phyloP scores from a whole-genome alignment of 2,888 invertebrate species.

The Dasypolia templi region DNA sequence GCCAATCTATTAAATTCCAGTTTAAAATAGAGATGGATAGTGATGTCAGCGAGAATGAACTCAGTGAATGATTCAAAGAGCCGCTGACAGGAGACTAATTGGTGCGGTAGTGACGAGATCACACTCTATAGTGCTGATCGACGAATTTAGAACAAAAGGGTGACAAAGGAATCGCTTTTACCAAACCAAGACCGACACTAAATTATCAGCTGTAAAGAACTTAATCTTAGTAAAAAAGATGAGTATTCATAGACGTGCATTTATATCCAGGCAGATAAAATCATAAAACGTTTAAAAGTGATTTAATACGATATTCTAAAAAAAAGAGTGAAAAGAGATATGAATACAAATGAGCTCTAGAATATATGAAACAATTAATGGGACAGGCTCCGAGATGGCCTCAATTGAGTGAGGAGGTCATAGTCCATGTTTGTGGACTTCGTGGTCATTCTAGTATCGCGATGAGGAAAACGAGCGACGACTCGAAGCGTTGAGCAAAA shows the following conservation, averaged over 20 bases:
- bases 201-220: too few relatives aligned
- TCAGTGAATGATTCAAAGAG: conserved; percentile 66
- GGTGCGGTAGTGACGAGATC: conserved; percentile 71
- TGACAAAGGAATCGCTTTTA: conserved; percentile 57
- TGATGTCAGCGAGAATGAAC: conserved; percentile 55
- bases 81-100: conserved; percentile 76
- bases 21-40: conserved; percentile 52
- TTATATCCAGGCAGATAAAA: conserved; percentile 40
- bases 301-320: conserved; percentile 67
- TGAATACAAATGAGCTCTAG: conserved; percentile 66
- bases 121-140: conserved; percentile 67
- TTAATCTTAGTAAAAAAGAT: conserved; percentile 13
- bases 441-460: conserved; percentile 44
- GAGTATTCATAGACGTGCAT: neutral
- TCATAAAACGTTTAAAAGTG: conserved; percentile 57
- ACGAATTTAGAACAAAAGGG: conserved; percentile 69
- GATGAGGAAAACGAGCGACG: conserved; percentile 51
- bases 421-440: conserved; percentile 45
- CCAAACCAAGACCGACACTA: conserved; percentile 24
- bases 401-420: conserved; percentile 36
- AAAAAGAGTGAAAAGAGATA: conserved; percentile 66
- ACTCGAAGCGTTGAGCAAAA: conserved; percentile 68
- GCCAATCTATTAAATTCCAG: conserved; percentile 31
- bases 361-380: conserved; percentile 60
- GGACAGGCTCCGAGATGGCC: conserved; percentile 35